Evolutionary conservation across 2,113 vertebrate genomes (phyloP), one percentile per base, ranked within the genome.

Genomic region (Dolichotis patagonum): DNA sequence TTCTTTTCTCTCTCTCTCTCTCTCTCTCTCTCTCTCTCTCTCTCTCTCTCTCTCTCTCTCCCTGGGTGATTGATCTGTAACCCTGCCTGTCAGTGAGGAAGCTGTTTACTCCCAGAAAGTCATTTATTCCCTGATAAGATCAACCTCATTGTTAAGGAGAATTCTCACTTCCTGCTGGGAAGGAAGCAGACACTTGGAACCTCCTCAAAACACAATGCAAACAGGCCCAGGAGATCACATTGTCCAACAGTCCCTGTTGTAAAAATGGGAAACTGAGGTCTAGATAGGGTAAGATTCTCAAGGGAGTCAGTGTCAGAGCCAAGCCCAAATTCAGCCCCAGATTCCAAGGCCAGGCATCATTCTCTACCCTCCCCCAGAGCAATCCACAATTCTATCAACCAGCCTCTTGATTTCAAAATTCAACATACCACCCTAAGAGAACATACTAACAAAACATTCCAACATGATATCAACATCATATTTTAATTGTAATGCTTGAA

Each of bases 61-160:
- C 30, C 87, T 67, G 19, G 32, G 32, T 65, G 28, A 85, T 92
- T 43, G 54, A 88, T 92, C 49, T 92, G 52, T 88, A 73, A 78
- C 80, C 94, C 94, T 96, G 96, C 83, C 95, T 92, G 93, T 92
- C 82, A 26, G 22, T 49, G 67, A 93, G 84, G 96, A 97, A 90
- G 80, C 91, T 95, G 52, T 96, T 97, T 95, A 97, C 93, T 95
- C 89, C 89, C 88, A 91, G 93, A 96, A 85, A 98, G 94, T 95
- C 85, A 97, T 78, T 95, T 30, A 94, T 85, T 78, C 69, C 17
- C 38, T 82, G 97, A 94, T 97, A 95, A 97, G 80, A 96, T 97
- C 95, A 93, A 62, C 2, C 84, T 91, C 94, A 94, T 93, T 95
- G 96, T 95, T 95, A 91, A 90, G 1, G 11, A 92, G 80, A 91